phyloP scores from a whole-genome alignment of 2,797 vertebrate genomes.

The Bradypus variegatus region DNA sequence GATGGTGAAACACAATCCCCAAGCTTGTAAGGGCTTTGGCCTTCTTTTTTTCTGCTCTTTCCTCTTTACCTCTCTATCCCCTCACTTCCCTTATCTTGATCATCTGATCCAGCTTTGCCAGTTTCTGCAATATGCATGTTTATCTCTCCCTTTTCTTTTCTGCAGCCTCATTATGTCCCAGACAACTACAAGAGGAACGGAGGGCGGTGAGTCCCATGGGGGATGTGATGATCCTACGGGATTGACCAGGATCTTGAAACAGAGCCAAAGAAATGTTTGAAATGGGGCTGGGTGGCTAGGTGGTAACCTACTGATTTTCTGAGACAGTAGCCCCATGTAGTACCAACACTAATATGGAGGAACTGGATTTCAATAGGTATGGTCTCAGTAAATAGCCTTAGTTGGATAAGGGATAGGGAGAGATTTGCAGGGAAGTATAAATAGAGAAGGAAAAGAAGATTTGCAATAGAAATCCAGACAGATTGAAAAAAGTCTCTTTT shows the following conservation, averaged over 20 bases:
- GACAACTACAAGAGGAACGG: slow-evolving; percentile 99
- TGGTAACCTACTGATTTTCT: not conserved
- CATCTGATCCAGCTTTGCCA: not conserved
- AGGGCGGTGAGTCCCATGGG: slow-evolving; percentile 78
- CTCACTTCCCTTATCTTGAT: not conserved
- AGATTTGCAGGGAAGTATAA: not conserved
- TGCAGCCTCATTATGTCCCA: slow-evolving; percentile 95
- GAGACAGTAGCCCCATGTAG: not conserved
- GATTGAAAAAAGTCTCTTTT: not conserved
- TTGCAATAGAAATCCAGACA: not conserved
- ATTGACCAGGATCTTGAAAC: not conserved
- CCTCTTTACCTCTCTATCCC: not conserved
- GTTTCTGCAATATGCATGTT: not conserved
- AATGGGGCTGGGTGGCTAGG: too few species aligned
- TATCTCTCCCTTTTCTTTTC: slow-evolving; percentile 46
- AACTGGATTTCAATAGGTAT: not conserved
- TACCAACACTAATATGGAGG: not conserved
- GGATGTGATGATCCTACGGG: not conserved
- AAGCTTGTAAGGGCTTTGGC: not conserved
- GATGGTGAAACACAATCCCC: not conserved
- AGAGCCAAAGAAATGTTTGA: not conserved
- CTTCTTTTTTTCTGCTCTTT: not conserved
- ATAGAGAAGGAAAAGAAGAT: not conserved
- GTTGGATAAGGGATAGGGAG: not conserved
- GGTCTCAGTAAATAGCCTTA: not conserved